Base-by-base conservation (phyloP, 2,888 invertebrate species). In the Yponomeuta malinellus region DNA sequence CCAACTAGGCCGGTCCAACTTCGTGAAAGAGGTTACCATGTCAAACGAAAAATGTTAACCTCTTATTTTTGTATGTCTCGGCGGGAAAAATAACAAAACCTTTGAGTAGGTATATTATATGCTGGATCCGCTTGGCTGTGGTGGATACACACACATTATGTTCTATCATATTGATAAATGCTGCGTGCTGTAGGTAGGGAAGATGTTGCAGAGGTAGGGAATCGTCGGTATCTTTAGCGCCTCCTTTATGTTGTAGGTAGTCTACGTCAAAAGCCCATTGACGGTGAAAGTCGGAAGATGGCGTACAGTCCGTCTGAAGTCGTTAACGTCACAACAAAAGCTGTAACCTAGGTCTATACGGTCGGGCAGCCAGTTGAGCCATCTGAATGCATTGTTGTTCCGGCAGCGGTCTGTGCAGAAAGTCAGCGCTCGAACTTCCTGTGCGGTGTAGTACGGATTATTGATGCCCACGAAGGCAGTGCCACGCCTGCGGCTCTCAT, bases 391-490 rank as follows among this genome's bases (percentile, higher is more conserved):
- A 29, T 81, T 75, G 79, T 95, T 95, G 74, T 94, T 84, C 71
- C 93, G 89, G 74, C 92, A 92, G 1, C 80, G 82, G 78, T 94
- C 93, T 0, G 85, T 80, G 77, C 94, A 94, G 78, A 94, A 92
- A 15, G 87, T 86, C 29, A 89, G 78, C 1, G 78, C 79, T 9
- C 83, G 83, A 0, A 82, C 88, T 72, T 92, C 92, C 0, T 77
- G 81, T 37, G 81, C 76, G 0, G 85, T 86, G 77, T 89, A 88
- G 82, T 93, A 90, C 0, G 95, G 95, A 78, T 95, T 94, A 84
- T 95, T 95, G 71, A 94, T 90, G 66, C 94, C 93, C 8, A 95
- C 78, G 76, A 95, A 93, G 1, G 93, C 95, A 1, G 94, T 89
- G 0, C 94, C 95, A 4, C 89, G 79, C 10, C 89, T 84, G 1